Percentiles rank a stretch among this genome's conserved stretches.
Evolutionary conservation across 64 coral and sea anemone genomes (phyloP).

Genomic region (Pachyseris speciosa): DNA sequence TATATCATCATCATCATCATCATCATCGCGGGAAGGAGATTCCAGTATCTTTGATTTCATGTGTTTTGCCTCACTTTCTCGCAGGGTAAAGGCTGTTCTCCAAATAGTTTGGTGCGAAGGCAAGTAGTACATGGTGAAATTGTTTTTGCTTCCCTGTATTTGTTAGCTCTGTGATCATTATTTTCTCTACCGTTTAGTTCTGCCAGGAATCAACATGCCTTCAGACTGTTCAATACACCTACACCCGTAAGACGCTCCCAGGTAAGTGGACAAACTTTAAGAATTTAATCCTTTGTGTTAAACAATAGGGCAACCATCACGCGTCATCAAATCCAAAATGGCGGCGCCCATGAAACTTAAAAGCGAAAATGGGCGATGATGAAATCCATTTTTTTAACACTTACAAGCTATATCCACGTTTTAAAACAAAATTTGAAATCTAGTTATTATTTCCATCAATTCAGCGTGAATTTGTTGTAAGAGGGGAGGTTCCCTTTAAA

Average conservation of each 20-base stretch:
- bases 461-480: no score
- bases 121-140: background rate
- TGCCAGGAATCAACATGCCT: slow-evolving; percentile 72
- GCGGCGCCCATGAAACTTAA: no score
- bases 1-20: no score
- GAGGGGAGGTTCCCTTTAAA: no score
- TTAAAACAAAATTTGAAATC: no score
- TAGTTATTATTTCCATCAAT: no score
- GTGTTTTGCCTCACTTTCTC: background rate
- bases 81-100: background rate
- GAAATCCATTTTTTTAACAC: no score
- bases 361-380: no score
- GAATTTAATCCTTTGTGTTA: background rate
- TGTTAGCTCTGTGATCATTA: background rate
- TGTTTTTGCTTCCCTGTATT: background rate
- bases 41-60: background rate
- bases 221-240: slow-evolving; percentile 65
- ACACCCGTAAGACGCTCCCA: slow-evolving; percentile 65
- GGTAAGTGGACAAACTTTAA: background rate
- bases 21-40: no score
- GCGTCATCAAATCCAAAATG: no score
- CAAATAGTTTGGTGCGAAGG: background rate
- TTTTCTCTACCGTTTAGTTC: slow-evolving; percentile 16
- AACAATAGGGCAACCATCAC: no score
- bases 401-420: no score